A percentile compares a stretch with the other conserved stretches of the same genome.
phyloP scores from a whole-genome alignment of 2,888 invertebrate genomes.

The Drosophila monieri region DNA sequence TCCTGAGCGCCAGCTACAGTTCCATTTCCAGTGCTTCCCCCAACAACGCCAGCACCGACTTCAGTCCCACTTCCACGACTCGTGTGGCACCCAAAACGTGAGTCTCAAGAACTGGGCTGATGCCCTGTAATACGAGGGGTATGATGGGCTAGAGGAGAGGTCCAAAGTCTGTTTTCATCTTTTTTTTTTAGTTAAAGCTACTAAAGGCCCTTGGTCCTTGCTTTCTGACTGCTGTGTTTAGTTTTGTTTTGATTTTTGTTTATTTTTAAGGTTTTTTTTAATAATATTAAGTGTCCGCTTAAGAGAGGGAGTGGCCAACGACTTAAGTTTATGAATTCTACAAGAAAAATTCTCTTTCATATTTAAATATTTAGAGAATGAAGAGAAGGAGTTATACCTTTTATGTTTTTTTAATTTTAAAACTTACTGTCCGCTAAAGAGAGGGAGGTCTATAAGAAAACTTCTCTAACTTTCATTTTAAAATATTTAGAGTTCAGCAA shows the following conservation, averaged over 20 bases:
- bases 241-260: background rate
- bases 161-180: background rate
- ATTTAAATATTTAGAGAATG: no score
- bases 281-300: background rate
- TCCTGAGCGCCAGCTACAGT: background rate
- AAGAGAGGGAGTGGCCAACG: background rate
- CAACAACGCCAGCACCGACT: slow-evolving; percentile 4
- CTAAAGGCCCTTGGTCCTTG: background rate
- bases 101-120: slow-evolving; percentile 57
- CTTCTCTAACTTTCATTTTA: no score
- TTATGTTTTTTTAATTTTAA: no score
- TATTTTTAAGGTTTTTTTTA: background rate
- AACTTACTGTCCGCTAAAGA: no score
- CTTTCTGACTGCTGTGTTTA: no score
- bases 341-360: no score
- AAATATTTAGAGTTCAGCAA: no score
- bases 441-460: no score
- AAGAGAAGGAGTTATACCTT: no score
- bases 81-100: slow-evolving; percentile 79
- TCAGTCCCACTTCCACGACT: slow-evolving; percentile 18
- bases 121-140: background rate
- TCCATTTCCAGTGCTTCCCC: background rate
- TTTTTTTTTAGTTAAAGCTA: background rate
- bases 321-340: no score
- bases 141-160: background rate